These are phyloP conservation scores for Chironomus striatipennis DNA, from an alignment of 1,140 invertebrate genomes.

Conservation along the genomic window DNA sequence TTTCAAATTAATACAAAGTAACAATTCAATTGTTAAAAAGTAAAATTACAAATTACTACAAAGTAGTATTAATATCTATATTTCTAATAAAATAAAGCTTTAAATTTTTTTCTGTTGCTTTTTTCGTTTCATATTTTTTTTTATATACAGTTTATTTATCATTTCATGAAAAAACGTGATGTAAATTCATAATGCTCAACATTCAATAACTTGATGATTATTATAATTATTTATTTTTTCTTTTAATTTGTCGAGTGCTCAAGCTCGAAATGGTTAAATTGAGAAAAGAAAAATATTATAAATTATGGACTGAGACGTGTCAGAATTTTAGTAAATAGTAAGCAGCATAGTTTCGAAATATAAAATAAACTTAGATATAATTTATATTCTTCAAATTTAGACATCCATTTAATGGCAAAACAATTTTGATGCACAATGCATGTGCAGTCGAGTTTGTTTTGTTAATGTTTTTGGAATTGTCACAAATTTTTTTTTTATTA, in stretches of 20 bases:
- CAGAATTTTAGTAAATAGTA: constrained; percentile 14
- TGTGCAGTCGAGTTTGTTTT: not conserved
- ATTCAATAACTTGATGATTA: constrained; percentile 2
- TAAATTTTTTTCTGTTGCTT: not conserved
- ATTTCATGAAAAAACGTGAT: constrained; percentile 21
- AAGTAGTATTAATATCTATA: constrained; percentile 5
- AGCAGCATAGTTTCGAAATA: not conserved
- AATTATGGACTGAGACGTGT: not conserved
- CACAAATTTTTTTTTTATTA: not conserved
- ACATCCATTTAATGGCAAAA: not conserved
- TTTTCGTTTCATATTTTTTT: no score
- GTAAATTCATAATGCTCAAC: not conserved
- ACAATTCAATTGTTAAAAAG: no score
- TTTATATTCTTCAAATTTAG: no score
- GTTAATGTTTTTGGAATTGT: constrained; percentile 9
- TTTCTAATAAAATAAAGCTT: constrained; percentile 3
- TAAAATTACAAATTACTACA: not conserved
- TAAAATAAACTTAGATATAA: no score
- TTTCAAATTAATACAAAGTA: no score
- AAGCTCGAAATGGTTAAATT: not conserved
- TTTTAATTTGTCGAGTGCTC: not conserved
- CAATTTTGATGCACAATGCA: not conserved
- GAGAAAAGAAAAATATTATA: not conserved
- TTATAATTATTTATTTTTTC: constrained; percentile 1
- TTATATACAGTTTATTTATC: not conserved